Evolutionary conservation across 2,797 vertebrate genomes (phyloP).

Genomic region (Falco peregrinus): DNA sequence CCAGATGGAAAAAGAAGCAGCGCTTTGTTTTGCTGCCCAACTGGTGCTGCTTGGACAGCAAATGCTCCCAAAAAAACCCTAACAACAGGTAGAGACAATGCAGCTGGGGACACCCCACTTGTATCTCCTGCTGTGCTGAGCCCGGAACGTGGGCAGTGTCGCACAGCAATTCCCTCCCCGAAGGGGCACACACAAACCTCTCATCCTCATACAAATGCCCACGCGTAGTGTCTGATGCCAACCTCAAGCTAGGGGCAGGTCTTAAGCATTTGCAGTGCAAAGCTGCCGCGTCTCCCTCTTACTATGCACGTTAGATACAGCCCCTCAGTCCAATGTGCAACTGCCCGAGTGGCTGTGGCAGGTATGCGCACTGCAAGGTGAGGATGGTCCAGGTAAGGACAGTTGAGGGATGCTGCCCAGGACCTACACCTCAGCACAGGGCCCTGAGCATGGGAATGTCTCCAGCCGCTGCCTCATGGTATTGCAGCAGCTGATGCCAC

Average conservation of each 20-base stretch:
- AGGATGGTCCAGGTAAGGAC: neutral
- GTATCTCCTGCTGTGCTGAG: neutral
- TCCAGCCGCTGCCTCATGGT: neutral
- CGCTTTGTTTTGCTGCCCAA: neutral
- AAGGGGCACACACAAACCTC: neutral
- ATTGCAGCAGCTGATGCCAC: neutral
- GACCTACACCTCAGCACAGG: accelerated
- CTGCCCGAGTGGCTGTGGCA: neutral
- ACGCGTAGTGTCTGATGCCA: accelerated
- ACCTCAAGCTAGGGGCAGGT: neutral
- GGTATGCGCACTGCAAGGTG: neutral
- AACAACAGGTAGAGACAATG: neutral
- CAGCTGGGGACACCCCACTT: neutral
- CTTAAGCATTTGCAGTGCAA: neutral
- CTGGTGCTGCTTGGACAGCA: neutral
- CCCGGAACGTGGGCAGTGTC: accelerated
- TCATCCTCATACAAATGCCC: neutral
- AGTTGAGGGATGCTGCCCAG: neutral
- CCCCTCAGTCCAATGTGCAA: neutral
- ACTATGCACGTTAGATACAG: neutral
- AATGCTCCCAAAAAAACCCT: neutral
- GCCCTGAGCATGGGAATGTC: neutral
- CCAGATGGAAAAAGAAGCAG: neutral
- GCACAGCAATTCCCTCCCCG: neutral
- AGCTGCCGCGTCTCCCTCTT: neutral